Conservation (phyloP, 2,797 vertebrate genomes). For the Sebastes iracundus region DNA sequence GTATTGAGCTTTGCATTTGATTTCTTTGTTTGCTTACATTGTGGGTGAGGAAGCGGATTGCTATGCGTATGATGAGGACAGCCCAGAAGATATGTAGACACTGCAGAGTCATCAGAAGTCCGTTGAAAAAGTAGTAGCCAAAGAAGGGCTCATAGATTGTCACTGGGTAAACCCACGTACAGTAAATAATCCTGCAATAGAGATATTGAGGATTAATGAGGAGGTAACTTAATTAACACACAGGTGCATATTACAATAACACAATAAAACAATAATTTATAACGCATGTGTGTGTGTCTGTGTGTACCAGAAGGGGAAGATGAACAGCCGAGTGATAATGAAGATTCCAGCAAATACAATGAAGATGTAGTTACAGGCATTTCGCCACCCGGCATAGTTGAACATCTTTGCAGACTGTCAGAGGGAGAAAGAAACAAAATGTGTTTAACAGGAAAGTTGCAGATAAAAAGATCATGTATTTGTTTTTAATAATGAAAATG, state of each 20-base stretch:
- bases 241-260: background rate
- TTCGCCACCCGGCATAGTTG: conserved; percentile 96
- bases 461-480: background rate
- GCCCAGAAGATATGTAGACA: conserved; percentile 96
- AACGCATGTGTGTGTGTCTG: background rate
- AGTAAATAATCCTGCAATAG: conserved; percentile 90
- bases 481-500: background rate
- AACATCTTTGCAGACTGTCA: conserved; percentile 96
- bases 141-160: conserved; percentile 92
- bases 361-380: conserved; percentile 95
- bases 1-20: background rate
- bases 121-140: conserved; percentile 97
- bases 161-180: conserved; percentile 90
- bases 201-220: background rate
- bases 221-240: background rate
- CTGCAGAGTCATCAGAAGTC: conserved; percentile 90
- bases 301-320: conserved; percentile 93
- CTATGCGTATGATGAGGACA: conserved; percentile 92
- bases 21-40: conserved; percentile 79
- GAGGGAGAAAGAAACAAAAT: background rate
- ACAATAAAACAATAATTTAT: background rate
- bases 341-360: conserved; percentile 92
- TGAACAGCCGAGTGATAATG: conserved; percentile 91
- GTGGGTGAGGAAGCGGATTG: conserved; percentile 92
- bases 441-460: background rate